phyloP scores from a whole-genome alignment of 2,113 vertebrate species.

The Paradisaea rubra region DNA sequence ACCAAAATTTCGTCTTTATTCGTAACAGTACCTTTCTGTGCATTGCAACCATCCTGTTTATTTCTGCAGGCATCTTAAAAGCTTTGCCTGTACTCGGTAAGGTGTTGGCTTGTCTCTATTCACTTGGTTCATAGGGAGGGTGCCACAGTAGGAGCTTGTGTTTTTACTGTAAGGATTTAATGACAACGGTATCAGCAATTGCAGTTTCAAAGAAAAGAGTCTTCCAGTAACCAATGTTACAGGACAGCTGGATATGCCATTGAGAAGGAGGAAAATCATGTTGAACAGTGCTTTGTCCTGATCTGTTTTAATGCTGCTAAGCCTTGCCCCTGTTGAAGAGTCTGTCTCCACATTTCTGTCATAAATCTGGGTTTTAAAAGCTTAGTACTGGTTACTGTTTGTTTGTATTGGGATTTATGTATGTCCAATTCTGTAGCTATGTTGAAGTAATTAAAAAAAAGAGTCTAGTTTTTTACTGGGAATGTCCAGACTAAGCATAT shows the following conservation, averaged over 20 bases:
- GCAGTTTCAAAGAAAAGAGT: not conserved
- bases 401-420: not conserved
- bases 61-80: not conserved
- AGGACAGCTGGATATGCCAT: not conserved
- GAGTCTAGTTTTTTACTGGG: not conserved
- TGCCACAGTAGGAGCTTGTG: not conserved
- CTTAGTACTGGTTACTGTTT: not conserved
- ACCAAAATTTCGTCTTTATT: not conserved
- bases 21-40: not conserved
- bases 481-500: not conserved
- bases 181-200: not conserved
- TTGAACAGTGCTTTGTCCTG: not conserved
- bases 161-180: not conserved
- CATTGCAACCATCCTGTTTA: not conserved
- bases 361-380: constrained; percentile 11
- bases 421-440: not conserved
- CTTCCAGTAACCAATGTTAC: not conserved
- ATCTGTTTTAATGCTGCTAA: not conserved
- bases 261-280: not conserved
- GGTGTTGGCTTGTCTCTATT: not conserved
- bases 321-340: not conserved
- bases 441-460: not conserved
- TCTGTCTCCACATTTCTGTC: not conserved
- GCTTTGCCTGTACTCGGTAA: not conserved
- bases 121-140: not conserved